Conservation (phyloP, 2,113 vertebrate genomes). For the Hyperoodon ampullatus region DNA sequence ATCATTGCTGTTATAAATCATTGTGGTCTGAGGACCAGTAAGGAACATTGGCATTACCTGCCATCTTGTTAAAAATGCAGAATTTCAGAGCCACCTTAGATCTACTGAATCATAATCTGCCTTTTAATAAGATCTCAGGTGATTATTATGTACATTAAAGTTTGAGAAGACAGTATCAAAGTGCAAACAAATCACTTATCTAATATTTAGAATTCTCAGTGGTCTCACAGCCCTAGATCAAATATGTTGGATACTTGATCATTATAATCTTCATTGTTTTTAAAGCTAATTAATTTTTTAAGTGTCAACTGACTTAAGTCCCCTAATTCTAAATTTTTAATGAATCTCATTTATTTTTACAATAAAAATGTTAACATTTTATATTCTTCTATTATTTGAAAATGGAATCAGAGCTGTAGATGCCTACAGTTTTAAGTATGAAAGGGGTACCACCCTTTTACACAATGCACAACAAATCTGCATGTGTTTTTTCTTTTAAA, state of each 20-base stretch:
- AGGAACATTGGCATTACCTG: background rate
- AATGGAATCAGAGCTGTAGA: constrained; percentile 11
- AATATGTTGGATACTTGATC: background rate
- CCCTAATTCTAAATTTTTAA: constrained; percentile 52
- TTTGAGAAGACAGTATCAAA: constrained; percentile 50
- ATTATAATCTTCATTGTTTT: constrained; percentile 15
- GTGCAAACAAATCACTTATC: constrained; percentile 29
- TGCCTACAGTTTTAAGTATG: constrained; percentile 12
- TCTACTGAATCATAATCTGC: constrained; percentile 7
- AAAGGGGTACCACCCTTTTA: background rate
- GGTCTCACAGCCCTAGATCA: constrained; percentile 14
- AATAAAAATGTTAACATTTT: constrained; percentile 52
- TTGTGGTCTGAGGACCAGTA: background rate
- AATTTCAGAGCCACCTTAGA: constrained; percentile 11
- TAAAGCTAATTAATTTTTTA: constrained; percentile 51
- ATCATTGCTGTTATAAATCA: constrained; percentile 8
- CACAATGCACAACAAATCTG: constrained; percentile 10
- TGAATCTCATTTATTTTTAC: constrained; percentile 50
- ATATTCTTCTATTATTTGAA: constrained; percentile 46
- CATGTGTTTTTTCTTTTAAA: background rate
- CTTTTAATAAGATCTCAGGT: constrained; percentile 33
- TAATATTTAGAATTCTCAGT: constrained; percentile 14
- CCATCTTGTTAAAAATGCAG: constrained; percentile 49
- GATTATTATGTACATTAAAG: background rate
- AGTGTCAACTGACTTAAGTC: constrained; percentile 33